These are phyloP conservation scores for Popillia japonica DNA, from an alignment of 1,140 invertebrate genomes.

Conservation along the genomic window DNA sequence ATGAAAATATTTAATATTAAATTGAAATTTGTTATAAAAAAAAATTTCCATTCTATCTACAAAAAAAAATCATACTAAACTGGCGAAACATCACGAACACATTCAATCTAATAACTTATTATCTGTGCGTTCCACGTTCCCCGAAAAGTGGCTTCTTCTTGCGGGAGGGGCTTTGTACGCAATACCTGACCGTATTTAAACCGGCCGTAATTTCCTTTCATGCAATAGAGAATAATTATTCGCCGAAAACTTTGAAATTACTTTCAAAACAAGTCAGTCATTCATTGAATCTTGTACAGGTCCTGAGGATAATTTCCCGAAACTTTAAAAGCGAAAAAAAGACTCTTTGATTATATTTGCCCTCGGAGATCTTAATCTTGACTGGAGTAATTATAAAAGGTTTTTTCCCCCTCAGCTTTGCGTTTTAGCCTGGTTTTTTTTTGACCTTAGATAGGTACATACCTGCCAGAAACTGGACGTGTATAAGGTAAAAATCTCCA, in stretches of 20 bases:
- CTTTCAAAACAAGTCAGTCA: conserved; percentile 15
- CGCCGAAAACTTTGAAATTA: conserved; percentile 11
- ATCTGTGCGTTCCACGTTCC: too few relatives aligned
- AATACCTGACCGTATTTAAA: not conserved
- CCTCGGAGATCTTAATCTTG: not conserved
- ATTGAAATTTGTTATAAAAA: too few relatives aligned
- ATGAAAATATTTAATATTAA: too few relatives aligned
- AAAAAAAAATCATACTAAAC: too few relatives aligned
- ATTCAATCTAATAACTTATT: too few relatives aligned
- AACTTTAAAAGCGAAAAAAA: conserved; percentile 1
- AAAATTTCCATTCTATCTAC: too few relatives aligned
- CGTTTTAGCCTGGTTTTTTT: not conserved
- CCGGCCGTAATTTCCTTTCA: not conserved
- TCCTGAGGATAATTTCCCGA: not conserved
- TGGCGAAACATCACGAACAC: too few relatives aligned
- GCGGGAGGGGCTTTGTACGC: too few relatives aligned
- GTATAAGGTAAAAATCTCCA: not conserved
- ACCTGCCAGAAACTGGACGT: not conserved
- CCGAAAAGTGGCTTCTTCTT: too few relatives aligned
- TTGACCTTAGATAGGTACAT: not conserved
- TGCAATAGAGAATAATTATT: not conserved
- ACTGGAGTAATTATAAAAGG: conserved; percentile 4
- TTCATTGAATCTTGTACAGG: conserved; percentile 1
- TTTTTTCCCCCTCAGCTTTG: not conserved
- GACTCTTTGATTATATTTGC: conserved; percentile 16